Evolutionary conservation across 2,888 invertebrate genomes (phyloP).

Genomic region (Escarpia spicata): DNA sequence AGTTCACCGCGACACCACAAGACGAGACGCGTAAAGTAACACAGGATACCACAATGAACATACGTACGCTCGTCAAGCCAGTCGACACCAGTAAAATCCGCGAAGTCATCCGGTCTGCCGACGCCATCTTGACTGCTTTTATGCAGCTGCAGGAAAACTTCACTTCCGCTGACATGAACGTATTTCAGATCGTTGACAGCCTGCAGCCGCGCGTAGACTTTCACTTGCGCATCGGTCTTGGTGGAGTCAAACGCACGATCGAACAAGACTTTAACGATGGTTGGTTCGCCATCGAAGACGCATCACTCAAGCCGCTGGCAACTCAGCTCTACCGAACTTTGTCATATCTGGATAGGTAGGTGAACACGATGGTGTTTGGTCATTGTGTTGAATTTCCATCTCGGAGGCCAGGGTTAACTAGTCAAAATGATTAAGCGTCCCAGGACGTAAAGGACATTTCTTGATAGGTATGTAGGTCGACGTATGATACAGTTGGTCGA

Average conservation of each 20-base stretch:
- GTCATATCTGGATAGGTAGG: slow-evolving; percentile 28
- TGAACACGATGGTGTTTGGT: slow-evolving; percentile 28
- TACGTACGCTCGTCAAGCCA: not conserved
- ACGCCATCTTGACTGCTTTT: not conserved
- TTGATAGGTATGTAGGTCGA: too few species aligned
- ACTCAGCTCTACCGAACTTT: slow-evolving; percentile 26
- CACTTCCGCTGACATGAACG: not conserved
- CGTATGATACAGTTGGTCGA: too few species aligned
- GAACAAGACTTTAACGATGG: slow-evolving; percentile 30
- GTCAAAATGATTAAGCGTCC: too few species aligned
- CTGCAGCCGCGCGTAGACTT: slow-evolving; percentile 30
- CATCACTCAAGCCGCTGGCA: slow-evolving; percentile 27
- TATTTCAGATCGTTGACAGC: not conserved
- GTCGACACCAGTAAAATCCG: not conserved
- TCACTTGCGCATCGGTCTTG: slow-evolving; percentile 31
- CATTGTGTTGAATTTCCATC: not conserved
- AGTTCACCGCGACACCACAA: not conserved
- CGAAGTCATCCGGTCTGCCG: not conserved
- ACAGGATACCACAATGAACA: not conserved
- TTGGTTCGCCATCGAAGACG: slow-evolving; percentile 27
- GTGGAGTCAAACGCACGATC: slow-evolving; percentile 22
- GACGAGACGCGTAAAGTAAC: not conserved
- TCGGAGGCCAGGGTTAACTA: not conserved
- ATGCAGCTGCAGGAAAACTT: not conserved
- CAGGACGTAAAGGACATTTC: too few species aligned